A percentile compares a stretch with the other conserved stretches of the same genome.
Conservation (phyloP, 2,888 invertebrate genomes). For the Andrena minutula region DNA sequence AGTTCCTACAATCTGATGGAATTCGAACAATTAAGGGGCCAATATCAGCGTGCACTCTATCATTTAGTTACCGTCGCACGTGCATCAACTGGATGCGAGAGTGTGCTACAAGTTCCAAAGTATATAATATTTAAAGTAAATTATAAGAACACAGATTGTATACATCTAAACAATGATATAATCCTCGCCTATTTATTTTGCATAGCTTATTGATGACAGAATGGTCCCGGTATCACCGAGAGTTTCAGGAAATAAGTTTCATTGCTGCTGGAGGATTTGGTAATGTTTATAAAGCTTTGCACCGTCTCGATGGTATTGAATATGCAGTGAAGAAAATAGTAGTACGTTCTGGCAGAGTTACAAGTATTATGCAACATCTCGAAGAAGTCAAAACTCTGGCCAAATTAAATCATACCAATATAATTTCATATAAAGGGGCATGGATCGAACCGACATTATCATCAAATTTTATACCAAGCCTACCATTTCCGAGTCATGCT, state of each 20-base stretch:
- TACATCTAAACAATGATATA: background rate
- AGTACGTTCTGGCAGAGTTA: slow-evolving; percentile 88
- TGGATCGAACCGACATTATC: slow-evolving; percentile 89
- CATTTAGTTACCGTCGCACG: slow-evolving; percentile 88
- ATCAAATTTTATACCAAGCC: slow-evolving; percentile 25
- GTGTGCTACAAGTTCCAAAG: slow-evolving; percentile 73
- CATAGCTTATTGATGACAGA: slow-evolving; percentile 79
- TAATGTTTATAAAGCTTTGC: slow-evolving; percentile 90
- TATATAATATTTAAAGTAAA: slow-evolving; percentile 52
- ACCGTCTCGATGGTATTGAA: slow-evolving; percentile 91
- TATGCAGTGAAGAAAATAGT: slow-evolving; percentile 93
- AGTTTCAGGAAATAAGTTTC: slow-evolving; percentile 90
- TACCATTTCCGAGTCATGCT: slow-evolving; percentile 6
- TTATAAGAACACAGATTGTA: background rate
- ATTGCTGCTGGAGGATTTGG: slow-evolving; percentile 93
- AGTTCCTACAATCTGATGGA: slow-evolving; percentile 90
- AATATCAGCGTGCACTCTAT: slow-evolving; percentile 89
- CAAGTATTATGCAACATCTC: slow-evolving; percentile 89
- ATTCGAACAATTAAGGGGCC: slow-evolving; percentile 89
- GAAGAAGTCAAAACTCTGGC: slow-evolving; percentile 93
- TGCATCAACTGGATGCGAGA: slow-evolving; percentile 78
- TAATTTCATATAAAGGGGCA: slow-evolving; percentile 93
- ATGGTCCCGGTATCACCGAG: slow-evolving; percentile 89
- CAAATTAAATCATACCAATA: slow-evolving; percentile 91
- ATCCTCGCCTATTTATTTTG: slow-evolving; percentile 6